Base-by-base conservation (phyloP, 2,888 invertebrate genomes). In the Therioaphis trifolii region DNA sequence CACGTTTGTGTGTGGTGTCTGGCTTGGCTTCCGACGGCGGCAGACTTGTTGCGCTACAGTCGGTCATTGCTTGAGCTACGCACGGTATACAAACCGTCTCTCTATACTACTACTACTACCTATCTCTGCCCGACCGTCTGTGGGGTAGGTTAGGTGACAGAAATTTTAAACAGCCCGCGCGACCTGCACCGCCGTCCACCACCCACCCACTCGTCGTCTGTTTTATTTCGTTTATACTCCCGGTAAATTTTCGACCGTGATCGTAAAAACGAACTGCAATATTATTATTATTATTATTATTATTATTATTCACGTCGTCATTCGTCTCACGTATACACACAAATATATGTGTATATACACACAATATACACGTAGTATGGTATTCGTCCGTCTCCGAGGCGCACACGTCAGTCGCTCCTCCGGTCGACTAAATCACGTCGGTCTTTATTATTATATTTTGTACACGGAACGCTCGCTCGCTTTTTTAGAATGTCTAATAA, bases 71-170 rank as follows among this genome's bases (percentile, higher is more conserved):
- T 77, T 40, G 55, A 24, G 40, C 27, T n/a, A 46, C 61, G 46
- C 40, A 24, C 12, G 43, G 11, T 29, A n/a, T 29, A 40, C 40
- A 46, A 21, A 49, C 24, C 35, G 35, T 14, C 14, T 49, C 29
- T 15, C 52, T 29, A n/a, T n/a, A n/a, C 58, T 14, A 5, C 43
- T 0, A 7, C 58, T 58, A 21, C 55, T 55, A 61, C 58, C 24
- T 58, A 61, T 43, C 46, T 46, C 35, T 0, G 66, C 66, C 14
- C 29, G 21, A 18, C 52, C 11, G 43, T 27, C 78, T 2, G 68
- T 79, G 55, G 55, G 78, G 68, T 79, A 79, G 78, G 78, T 79
- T 79, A 69, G 68, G 52, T n/a, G 55, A 55, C 24, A n/a, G 15
- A 40, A 55, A 79, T 79, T 79, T 79, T 40, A 79, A 79, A 79